Conservation (phyloP, 2,888 invertebrate genomes). For the Dascillus cervinus region DNA sequence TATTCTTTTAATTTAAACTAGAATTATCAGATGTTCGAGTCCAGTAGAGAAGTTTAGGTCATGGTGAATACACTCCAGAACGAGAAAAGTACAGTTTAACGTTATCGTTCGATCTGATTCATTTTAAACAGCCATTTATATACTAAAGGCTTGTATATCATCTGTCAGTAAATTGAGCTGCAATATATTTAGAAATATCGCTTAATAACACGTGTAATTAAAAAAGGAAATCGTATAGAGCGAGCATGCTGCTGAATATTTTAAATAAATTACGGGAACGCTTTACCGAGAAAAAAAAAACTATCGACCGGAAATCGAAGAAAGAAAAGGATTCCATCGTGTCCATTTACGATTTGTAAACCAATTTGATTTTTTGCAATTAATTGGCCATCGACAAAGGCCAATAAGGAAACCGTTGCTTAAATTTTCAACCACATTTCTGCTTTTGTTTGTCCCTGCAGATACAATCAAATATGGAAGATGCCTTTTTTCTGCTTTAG, state of each 20-base stretch:
- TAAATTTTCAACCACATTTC: constrained; percentile 16
- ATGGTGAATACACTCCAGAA: too few species aligned
- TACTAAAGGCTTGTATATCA: constrained; percentile 7
- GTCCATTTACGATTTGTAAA: constrained; percentile 25
- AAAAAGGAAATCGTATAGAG: too few species aligned
- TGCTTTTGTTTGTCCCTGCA: constrained; percentile 18
- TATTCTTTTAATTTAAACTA: too few species aligned
- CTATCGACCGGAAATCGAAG: too few species aligned
- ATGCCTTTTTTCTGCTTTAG: constrained; percentile 21
- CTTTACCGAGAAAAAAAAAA: too few species aligned
- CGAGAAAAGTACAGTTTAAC: constrained; percentile 4
- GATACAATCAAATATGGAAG: constrained; percentile 29
- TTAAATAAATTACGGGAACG: too few species aligned
- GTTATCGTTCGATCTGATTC: constrained; percentile 7
- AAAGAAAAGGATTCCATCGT: constrained; percentile 17
- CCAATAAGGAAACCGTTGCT: constrained; percentile 26
- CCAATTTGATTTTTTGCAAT: constrained; percentile 18
- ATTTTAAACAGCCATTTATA: constrained; percentile 7
- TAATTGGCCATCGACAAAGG: constrained; percentile 25
- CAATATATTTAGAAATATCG: too few species aligned
- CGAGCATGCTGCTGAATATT: too few species aligned
- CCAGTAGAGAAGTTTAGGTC: too few species aligned
- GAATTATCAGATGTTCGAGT: too few species aligned
- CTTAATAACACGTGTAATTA: too few species aligned
- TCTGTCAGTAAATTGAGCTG: constrained; percentile 2